These are phyloP conservation scores for Myotis planiceps DNA, from an alignment of 2,797 vertebrate species.

Conservation along the genomic window DNA sequence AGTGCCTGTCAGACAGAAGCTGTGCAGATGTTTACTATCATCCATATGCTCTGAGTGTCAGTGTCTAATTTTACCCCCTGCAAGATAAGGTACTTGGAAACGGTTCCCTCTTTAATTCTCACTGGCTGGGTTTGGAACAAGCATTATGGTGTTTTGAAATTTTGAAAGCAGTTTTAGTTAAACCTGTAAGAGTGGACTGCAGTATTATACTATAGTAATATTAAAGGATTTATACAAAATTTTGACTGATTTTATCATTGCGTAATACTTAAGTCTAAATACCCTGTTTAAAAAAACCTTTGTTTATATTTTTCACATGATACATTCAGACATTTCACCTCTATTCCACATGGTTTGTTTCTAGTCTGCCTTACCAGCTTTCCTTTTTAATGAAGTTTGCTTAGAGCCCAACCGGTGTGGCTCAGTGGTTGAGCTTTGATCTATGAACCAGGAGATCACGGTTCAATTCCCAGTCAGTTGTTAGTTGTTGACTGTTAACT, in stretches of 20 bases:
- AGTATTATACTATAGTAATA: background rate
- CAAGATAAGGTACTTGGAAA: background rate
- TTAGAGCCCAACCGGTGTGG: too few relatives aligned
- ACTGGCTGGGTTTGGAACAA: background rate
- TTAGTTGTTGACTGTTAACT: too few relatives aligned
- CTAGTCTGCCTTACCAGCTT: background rate
- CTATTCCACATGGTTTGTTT: background rate
- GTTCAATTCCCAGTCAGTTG: too few relatives aligned
- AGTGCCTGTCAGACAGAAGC: background rate
- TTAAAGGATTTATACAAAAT: background rate
- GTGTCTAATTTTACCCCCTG: background rate
- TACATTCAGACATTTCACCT: background rate
- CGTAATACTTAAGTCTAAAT: background rate
- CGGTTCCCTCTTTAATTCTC: background rate
- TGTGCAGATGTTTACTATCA: background rate
- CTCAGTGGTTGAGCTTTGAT: too few relatives aligned
- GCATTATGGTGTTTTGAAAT: background rate
- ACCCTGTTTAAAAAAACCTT: background rate
- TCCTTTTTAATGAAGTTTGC: background rate
- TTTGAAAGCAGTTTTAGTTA: slow-evolving; percentile 7
- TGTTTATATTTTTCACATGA: background rate
- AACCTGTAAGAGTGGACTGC: background rate
- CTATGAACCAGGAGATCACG: too few relatives aligned
- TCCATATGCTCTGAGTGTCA: background rate
- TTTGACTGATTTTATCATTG: background rate